Conservation (phyloP, 1,140 invertebrate species). For the Acarapis woodi region DNA sequence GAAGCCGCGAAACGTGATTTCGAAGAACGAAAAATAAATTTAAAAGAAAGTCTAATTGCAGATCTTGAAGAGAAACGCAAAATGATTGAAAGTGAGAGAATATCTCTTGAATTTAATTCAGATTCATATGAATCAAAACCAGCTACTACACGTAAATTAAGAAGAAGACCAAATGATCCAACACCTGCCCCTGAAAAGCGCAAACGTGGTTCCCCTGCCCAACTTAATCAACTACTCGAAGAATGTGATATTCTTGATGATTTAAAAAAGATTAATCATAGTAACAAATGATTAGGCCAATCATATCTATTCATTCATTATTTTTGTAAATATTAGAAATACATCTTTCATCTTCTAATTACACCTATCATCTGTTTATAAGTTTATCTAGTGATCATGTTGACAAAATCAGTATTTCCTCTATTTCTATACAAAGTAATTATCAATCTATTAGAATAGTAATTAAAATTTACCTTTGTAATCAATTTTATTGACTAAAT, state of each 20-base stretch:
- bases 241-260: slow-evolving; percentile 67
- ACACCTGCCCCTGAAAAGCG: slow-evolving; percentile 36
- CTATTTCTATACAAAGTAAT: no score
- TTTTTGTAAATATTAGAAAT: no score
- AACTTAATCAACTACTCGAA: slow-evolving; percentile 53
- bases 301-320: background rate
- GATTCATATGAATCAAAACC: slow-evolving; percentile 23
- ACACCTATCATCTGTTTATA: no score
- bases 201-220: slow-evolving; percentile 32
- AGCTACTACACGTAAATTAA: slow-evolving; percentile 46
- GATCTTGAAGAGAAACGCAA: slow-evolving; percentile 77
- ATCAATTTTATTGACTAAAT: no score
- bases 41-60: slow-evolving; percentile 56
- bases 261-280: slow-evolving; percentile 45
- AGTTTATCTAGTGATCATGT: no score
- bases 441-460: no score
- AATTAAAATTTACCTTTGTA: no score
- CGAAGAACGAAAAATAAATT: slow-evolving; percentile 74
- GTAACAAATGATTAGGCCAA: slow-evolving; percentile 13
- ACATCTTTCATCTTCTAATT: no score
- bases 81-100: slow-evolving; percentile 55
- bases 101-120: slow-evolving; percentile 46
- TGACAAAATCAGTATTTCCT: background rate
- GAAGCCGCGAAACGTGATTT: slow-evolving; percentile 61
- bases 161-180: slow-evolving; percentile 71